phyloP scores from a whole-genome alignment of 1,140 invertebrate genomes.

The Aradophagus sp. region DNA sequence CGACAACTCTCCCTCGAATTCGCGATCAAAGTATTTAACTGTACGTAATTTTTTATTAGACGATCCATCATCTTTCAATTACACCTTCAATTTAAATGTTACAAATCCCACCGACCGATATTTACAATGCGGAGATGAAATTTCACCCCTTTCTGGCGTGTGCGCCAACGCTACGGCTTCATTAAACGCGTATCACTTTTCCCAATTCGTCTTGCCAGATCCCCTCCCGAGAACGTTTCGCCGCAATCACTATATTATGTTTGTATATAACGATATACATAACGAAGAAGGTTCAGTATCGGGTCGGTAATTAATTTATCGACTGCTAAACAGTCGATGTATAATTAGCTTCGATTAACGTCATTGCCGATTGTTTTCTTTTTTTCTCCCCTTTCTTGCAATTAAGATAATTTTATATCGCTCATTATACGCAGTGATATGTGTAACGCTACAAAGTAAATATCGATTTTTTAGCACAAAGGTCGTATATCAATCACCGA shows the following conservation, averaged over 20 bases:
- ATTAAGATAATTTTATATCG: conserved; percentile 49
- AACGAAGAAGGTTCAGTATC: conserved; percentile 59
- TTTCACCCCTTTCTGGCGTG: conserved; percentile 20
- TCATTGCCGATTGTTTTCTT: conserved; percentile 20
- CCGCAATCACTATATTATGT: conserved; percentile 61
- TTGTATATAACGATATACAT: too few species aligned
- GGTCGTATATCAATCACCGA: conserved; percentile 27
- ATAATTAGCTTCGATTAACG: conserved; percentile 52
- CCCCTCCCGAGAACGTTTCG: conserved; percentile 49
- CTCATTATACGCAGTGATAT: conserved; percentile 33
- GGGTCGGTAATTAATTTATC: conserved; percentile 66
- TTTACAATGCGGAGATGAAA: conserved; percentile 21
- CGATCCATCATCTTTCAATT: conserved; percentile 40
- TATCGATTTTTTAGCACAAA: conserved; percentile 31
- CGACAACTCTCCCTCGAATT: too few species aligned
- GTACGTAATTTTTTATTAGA: conserved; percentile 4
- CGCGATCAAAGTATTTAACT: too few species aligned
- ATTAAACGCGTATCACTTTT: conserved; percentile 15
- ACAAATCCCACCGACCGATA: conserved; percentile 4
- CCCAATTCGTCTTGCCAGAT: too few species aligned
- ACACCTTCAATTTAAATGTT: conserved; percentile 29
- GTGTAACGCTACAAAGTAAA: conserved; percentile 36
- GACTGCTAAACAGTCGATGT: conserved; percentile 41
- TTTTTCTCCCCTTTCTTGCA: conserved; percentile 14
- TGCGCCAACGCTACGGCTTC: neutral